Evolutionary conservation across 2,888 invertebrate genomes (phyloP).

Genomic region (Harpalus rufipes): DNA sequence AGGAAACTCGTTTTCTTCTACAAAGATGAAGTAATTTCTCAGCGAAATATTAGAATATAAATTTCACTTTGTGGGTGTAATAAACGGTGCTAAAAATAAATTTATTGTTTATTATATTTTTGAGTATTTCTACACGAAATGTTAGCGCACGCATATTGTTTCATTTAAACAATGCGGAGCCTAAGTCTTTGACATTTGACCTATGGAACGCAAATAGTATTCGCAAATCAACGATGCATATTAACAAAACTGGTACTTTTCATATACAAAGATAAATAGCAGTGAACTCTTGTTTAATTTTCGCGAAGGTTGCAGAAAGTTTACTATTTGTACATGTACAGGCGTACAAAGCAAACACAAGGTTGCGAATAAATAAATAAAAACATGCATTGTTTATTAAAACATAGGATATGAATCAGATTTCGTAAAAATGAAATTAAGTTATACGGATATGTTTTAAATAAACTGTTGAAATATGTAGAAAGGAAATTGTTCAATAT

Average conservation of each 20-base stretch:
- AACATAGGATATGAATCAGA: constrained; percentile 25
- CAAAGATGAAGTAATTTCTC: neutral
- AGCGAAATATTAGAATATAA: constrained; percentile 16
- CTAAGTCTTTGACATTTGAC: constrained; percentile 15
- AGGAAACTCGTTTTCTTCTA: too few relatives aligned
- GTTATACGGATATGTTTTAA: constrained; percentile 3
- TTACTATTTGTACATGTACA: constrained; percentile 12
- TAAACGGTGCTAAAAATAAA: constrained; percentile 16
- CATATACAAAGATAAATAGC: constrained; percentile 17
- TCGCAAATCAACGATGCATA: constrained; percentile 5
- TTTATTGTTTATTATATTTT: neutral
- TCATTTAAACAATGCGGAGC: constrained; percentile 11
- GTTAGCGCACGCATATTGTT: constrained; percentile 20
- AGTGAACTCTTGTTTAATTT: constrained; percentile 22
- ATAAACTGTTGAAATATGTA: constrained; percentile 14
- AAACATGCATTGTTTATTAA: constrained; percentile 11
- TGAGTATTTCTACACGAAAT: neutral
- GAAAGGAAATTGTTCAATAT: constrained; percentile 39
- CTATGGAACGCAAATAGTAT: constrained; percentile 21
- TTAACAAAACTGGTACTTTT: constrained; percentile 21
- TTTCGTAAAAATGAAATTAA: constrained; percentile 38
- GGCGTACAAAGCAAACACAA: constrained; percentile 3
- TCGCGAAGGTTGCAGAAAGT: constrained; percentile 23
- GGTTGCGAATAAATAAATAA: constrained; percentile 16
- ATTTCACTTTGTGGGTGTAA: constrained; percentile 15